A percentile compares a stretch with the other conserved stretches of the same genome.
Conservation (phyloP, 64 coral and sea anemone genomes). For the Stylophora pistillata region DNA sequence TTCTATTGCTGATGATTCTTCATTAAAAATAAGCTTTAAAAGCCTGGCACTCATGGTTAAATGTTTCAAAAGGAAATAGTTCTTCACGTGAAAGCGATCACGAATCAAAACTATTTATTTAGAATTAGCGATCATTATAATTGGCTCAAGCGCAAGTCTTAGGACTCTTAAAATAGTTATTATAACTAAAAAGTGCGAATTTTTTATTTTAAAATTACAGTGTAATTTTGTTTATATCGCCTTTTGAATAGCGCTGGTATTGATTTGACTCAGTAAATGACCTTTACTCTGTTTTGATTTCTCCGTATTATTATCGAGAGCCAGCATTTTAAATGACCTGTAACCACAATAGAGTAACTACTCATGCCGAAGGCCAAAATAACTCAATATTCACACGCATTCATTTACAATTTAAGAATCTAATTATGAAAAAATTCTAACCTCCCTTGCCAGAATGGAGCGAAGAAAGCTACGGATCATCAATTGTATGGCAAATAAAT, state of each 20-base stretch:
- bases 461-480: too few relatives aligned
- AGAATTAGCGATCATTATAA: too few relatives aligned
- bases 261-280: slow-evolving; percentile 1
- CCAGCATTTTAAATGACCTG: slow-evolving; percentile 6
- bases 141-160: neutral
- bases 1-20: too few relatives aligned
- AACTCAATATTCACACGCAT: neutral
- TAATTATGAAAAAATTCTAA: neutral
- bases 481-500: too few relatives aligned
- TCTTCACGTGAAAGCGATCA: too few relatives aligned
- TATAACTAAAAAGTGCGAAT: neutral
- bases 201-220: neutral
- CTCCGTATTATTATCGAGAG: neutral
- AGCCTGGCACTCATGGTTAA: too few relatives aligned
- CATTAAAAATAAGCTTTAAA: too few relatives aligned
- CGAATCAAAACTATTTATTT: too few relatives aligned
- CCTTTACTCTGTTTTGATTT: neutral
- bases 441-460: neutral
- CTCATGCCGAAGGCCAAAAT: neutral
- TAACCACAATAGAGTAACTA: neutral
- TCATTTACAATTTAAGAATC: neutral
- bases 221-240: slow-evolving; percentile 1
- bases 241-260: neutral
- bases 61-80: too few relatives aligned
- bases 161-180: neutral